Conservation (phyloP, 2,113 vertebrate genomes). For the Neolamprologus modestus region DNA sequence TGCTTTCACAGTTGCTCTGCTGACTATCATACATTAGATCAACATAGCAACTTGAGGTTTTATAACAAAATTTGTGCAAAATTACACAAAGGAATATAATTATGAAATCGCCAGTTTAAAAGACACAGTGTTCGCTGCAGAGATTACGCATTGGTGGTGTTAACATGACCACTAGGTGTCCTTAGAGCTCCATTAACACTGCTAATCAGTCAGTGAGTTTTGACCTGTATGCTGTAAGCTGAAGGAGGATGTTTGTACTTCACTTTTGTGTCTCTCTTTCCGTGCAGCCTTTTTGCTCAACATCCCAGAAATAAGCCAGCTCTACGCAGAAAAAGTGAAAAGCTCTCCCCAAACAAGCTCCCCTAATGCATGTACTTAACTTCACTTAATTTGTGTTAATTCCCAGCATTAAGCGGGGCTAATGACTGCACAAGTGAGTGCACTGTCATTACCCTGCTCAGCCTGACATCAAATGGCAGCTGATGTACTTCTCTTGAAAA, state of each 20-base stretch:
- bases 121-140: background rate
- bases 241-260: background rate
- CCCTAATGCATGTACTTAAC: slow-evolving; percentile 72
- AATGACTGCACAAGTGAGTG: slow-evolving; percentile 66
- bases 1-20: background rate
- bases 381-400: slow-evolving; percentile 73
- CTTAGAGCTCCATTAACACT: slow-evolving; percentile 32
- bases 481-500: slow-evolving; percentile 48
- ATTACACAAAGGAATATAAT: background rate
- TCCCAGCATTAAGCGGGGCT: slow-evolving; percentile 63
- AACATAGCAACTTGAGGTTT: background rate
- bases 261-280: background rate
- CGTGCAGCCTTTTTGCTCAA: background rate
- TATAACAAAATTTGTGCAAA: background rate
- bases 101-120: background rate
- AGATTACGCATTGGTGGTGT: background rate
- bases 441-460: slow-evolving; percentile 66
- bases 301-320: background rate
- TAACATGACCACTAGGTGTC: slow-evolving; percentile 62
- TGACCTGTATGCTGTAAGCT: background rate
- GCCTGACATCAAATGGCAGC: slow-evolving; percentile 62
- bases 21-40: background rate
- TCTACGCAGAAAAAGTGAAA: slow-evolving; percentile 38
- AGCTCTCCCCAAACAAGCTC: slow-evolving; percentile 56
- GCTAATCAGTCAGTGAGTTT: background rate